These are phyloP conservation scores for Cheumatopsyche charites DNA, from an alignment of 1,140 invertebrate species.

Conservation along the genomic window DNA sequence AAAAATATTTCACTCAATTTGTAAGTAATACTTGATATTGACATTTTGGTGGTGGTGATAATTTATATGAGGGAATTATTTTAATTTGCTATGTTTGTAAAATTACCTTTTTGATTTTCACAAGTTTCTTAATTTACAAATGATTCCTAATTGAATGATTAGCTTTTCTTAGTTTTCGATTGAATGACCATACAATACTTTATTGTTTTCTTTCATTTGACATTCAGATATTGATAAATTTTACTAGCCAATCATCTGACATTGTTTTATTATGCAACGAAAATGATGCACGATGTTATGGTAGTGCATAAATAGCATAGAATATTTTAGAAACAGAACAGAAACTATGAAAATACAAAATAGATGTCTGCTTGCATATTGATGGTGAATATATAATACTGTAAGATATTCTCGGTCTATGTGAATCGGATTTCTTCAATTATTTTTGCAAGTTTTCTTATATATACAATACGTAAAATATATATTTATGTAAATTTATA, in stretches of 20 bases:
- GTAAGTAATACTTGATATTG: too few species aligned
- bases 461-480: slow-evolving; percentile 12
- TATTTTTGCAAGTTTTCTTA: slow-evolving; percentile 39
- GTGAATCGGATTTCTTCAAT: slow-evolving; percentile 44
- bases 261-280: neutral
- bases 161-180: too few species aligned
- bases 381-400: slow-evolving; percentile 4
- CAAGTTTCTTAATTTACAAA: too few species aligned
- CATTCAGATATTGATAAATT: too few species aligned
- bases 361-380: slow-evolving; percentile 28
- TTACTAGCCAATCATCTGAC: neutral
- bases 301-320: slow-evolving; percentile 20
- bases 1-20: too few species aligned
- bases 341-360: neutral
- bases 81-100: too few species aligned
- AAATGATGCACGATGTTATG: slow-evolving; percentile 12
- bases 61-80: too few species aligned
- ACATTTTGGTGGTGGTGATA: too few species aligned
- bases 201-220: too few species aligned
- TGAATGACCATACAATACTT: too few species aligned
- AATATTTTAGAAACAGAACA: slow-evolving; percentile 12
- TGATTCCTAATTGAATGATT: too few species aligned
- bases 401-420: slow-evolving; percentile 33
- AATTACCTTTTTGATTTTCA: too few species aligned
- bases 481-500: slow-evolving; percentile 39